A percentile compares a stretch with the other conserved stretches of the same genome.
phyloP scores from a whole-genome alignment of 2,888 invertebrate species.

The Lobophora halterata region DNA sequence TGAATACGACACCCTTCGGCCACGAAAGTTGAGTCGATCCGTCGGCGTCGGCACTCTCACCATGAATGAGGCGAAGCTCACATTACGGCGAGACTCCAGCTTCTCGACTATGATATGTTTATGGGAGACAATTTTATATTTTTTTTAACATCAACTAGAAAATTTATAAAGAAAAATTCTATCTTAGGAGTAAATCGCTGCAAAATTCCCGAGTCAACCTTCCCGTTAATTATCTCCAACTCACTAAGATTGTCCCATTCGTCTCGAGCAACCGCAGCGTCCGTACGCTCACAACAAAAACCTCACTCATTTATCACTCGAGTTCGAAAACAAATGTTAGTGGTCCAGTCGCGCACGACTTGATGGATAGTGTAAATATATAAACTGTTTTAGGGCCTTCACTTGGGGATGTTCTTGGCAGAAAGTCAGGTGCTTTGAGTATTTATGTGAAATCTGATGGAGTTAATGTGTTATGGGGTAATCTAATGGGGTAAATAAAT shows the following conservation, averaged over 20 bases:
- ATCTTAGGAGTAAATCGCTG: slow-evolving; percentile 5
- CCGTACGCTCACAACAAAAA: slow-evolving; percentile 22
- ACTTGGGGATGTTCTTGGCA: background rate
- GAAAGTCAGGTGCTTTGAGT: slow-evolving; percentile 15
- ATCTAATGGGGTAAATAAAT: too few relatives aligned
- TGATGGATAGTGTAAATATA: slow-evolving; percentile 52
- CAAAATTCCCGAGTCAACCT: slow-evolving; percentile 7
- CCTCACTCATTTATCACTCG: slow-evolving; percentile 36
- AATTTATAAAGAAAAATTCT: too few relatives aligned
- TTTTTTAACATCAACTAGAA: too few relatives aligned
- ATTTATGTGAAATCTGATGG: slow-evolving; percentile 22
- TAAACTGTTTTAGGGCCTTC: slow-evolving; percentile 32
- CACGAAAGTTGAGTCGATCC: too few relatives aligned
- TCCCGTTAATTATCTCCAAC: slow-evolving; percentile 14
- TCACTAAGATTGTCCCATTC: slow-evolving; percentile 21
- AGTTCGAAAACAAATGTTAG: slow-evolving; percentile 39
- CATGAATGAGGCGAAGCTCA: too few relatives aligned
- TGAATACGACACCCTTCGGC: too few relatives aligned
- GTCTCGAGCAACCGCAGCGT: slow-evolving; percentile 24
- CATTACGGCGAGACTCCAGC: too few relatives aligned
- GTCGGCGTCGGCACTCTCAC: too few relatives aligned
- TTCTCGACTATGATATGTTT: too few relatives aligned
- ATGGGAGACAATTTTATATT: too few relatives aligned
- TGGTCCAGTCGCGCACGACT: slow-evolving; percentile 24
- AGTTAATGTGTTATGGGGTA: too few relatives aligned